Conservation (phyloP, 2,888 invertebrate genomes). For the Parasteatoda lunata region DNA sequence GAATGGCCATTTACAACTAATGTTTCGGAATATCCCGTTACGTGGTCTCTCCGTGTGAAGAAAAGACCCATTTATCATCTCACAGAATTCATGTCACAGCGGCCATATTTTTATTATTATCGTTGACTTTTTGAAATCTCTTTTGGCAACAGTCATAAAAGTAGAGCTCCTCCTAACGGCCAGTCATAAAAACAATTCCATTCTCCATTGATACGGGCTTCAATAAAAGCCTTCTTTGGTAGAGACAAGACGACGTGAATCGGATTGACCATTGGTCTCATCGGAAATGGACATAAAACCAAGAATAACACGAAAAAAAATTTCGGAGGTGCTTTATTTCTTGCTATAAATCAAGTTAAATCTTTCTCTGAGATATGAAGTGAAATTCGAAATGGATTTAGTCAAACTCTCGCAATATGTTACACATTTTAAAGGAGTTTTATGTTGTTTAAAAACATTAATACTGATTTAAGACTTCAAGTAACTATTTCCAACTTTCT, state of each 20-base stretch:
- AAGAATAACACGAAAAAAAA: not conserved
- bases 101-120: constrained; percentile 5
- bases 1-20: constrained; percentile 5
- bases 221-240: not conserved
- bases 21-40: constrained; percentile 5
- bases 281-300: not conserved
- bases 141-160: constrained; percentile 5
- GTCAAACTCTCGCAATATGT: not conserved
- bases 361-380: not conserved
- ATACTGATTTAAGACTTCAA: too few species aligned
- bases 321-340: not conserved
- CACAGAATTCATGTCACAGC: not conserved
- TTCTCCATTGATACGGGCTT: not conserved
- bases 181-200: not conserved
- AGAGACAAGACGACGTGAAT: not conserved
- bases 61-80: not conserved
- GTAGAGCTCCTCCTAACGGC: not conserved
- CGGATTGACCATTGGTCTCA: not conserved
- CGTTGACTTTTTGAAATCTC: constrained; percentile 2
- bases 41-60: not conserved
- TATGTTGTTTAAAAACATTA: not conserved
- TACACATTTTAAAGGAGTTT: not conserved
- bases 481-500: too few species aligned
- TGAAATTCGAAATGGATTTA: not conserved
- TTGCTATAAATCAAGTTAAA: not conserved